phyloP scores from a whole-genome alignment of 2,888 invertebrate genomes.

The Copidosoma aretas region DNA sequence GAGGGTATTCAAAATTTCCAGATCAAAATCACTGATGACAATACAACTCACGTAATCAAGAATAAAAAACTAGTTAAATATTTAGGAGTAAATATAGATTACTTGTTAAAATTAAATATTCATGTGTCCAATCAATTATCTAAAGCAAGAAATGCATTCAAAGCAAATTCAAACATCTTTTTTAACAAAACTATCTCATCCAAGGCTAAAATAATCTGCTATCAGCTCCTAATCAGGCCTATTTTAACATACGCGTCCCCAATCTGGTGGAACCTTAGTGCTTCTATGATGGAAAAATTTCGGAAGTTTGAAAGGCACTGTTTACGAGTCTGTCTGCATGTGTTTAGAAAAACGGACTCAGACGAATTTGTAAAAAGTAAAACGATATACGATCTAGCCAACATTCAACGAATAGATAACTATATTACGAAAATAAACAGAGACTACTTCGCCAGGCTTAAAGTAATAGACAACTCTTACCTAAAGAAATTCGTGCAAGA shows the following conservation, averaged over 20 bases:
- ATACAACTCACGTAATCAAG: background rate
- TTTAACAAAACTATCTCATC: background rate
- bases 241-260: background rate
- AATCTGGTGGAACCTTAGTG: background rate
- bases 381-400: background rate
- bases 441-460: background rate
- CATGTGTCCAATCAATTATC: background rate
- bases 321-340: background rate
- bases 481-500: background rate
- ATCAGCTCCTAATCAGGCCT: background rate
- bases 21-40: background rate
- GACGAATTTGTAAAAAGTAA: background rate
- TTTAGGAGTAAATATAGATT: background rate
- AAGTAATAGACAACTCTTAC: background rate
- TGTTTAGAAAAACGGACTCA: background rate
- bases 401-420: background rate
- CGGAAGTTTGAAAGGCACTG: background rate
- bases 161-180: background rate
- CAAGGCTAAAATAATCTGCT: background rate
- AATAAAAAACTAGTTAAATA: background rate
- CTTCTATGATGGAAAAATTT: background rate
- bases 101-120: background rate
- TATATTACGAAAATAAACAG: background rate
- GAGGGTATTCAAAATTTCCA: background rate
- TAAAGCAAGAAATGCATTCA: background rate